Percentiles rank a stretch among this genome's conserved stretches.
Evolutionary conservation across 2,888 invertebrate species (phyloP).

Genomic region (Tigriopus californicus): DNA sequence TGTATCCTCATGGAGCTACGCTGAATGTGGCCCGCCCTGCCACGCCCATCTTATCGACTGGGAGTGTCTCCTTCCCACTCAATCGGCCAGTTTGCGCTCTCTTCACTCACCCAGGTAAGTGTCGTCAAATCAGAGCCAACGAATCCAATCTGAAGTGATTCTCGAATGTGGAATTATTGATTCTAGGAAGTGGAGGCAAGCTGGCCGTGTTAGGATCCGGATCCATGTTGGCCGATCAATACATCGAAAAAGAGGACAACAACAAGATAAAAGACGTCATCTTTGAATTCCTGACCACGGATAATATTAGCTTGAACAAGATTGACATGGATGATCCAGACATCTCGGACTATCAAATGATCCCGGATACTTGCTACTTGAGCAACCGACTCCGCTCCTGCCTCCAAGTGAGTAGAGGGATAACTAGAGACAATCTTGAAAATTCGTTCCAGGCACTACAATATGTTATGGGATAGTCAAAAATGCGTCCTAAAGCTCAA

Average conservation of each 20-base stretch:
- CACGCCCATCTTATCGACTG: conserved; percentile 69
- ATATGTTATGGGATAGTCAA: too few relatives aligned
- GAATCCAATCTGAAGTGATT: too few relatives aligned
- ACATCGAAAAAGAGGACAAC: conserved; percentile 83
- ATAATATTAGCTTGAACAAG: conserved; percentile 45
- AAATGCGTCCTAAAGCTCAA: too few relatives aligned
- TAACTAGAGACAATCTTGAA: conserved; percentile 25
- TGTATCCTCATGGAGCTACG: conserved; percentile 90
- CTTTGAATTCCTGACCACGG: conserved; percentile 52
- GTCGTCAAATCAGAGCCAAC: conserved; percentile 17
- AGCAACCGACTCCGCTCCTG: conserved; percentile 61
- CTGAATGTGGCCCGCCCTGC: conserved; percentile 79
- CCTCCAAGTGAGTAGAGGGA: conserved; percentile 30
- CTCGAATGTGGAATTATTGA: too few relatives aligned
- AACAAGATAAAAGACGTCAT: conserved; percentile 69
- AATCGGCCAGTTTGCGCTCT: conserved; percentile 38
- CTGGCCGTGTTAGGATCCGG: conserved; percentile 79
- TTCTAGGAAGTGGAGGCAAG: conserved; percentile 39
- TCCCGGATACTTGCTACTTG: conserved; percentile 65
- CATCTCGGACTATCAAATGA: conserved; percentile 75
- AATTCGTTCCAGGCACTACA: too few relatives aligned
- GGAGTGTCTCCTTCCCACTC: conserved; percentile 74
- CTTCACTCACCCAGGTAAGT: conserved; percentile 37
- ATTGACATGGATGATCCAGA: conserved; percentile 87
- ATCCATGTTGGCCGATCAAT: conserved; percentile 77